Base-by-base conservation (phyloP, 2,888 invertebrate genomes). In the Idaea aversata region DNA sequence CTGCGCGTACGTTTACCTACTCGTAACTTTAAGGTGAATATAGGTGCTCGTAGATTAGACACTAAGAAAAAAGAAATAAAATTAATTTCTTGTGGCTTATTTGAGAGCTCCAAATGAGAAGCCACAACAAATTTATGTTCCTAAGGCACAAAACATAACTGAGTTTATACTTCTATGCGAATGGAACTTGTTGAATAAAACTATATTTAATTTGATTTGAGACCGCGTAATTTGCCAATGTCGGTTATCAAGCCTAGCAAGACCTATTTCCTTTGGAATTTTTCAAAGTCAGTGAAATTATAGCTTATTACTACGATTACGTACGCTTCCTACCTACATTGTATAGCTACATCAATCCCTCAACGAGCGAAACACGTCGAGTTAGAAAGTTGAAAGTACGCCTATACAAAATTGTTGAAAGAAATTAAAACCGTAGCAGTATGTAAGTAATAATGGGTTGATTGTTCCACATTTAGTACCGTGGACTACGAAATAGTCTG, bases 371-470 rank as follows among this genome's bases (percentile, higher is more conserved):
- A 47, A 47, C 47, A 47, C 47, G 47, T 47, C 10, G 47, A 47
- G 47, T 47, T 47, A 47, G 47, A 47, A 47, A 47, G 47, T 47
- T 47, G 47, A 47, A 47, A 47, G 47, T 47, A 47, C 47, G 47
- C 5, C 47, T 47, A 13, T 47, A 47, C 47, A 47, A 47, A 47
- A 47, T 47, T 13, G 47, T 47, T 47, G 10, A 10, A 47, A 47
- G 47, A 47, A 47, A 47, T 47, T 47, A 47, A 47, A 47, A 47
- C 47, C 47, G 47, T 47, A 47, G 47, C 47, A 47, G 47, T 47
- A 47, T 47, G 10, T 47, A 47, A 47, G 47, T 47, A 47, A 47
- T 47, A 47, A 47, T 47, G 47, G 47, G 47, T 47, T 47, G 47
- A 47, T 47, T 47, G 47, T 47, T 47, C 47, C 47, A 47, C 47